Percentiles rank a stretch among this genome's conserved stretches.
Conservation (phyloP, 2,888 invertebrate species). For the Scaptodrosophila latifasciaeformis region DNA sequence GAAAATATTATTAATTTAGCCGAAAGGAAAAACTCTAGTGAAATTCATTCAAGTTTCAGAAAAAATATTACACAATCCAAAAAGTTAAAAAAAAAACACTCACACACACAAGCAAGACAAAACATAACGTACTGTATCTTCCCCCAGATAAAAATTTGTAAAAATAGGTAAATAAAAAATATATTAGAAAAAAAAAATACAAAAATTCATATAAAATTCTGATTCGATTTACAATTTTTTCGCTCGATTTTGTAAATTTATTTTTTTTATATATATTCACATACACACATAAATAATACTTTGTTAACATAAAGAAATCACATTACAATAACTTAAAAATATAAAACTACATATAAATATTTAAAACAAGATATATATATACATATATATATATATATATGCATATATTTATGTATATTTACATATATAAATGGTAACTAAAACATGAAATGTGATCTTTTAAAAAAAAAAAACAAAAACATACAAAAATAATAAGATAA, state of each 20-base stretch:
- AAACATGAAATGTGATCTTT: conserved; percentile 74
- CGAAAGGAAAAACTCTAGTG: conserved; percentile 62
- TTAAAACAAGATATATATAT: conserved; percentile 29
- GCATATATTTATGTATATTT: conserved; percentile 48
- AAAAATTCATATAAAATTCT: conserved; percentile 18
- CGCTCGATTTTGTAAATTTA: conserved; percentile 37
- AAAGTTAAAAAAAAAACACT: conserved; percentile 9
- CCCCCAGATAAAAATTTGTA: conserved; percentile 43
- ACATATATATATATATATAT: conserved; percentile 44
- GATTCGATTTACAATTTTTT: conserved; percentile 35
- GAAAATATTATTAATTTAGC: conserved; percentile 61
- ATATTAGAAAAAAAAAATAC: not conserved
- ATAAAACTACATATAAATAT: conserved; percentile 27
- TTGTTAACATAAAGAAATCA: conserved; percentile 22
- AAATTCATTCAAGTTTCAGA: no score
- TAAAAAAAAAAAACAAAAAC: conserved; percentile 60
- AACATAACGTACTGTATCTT: conserved; percentile 46
- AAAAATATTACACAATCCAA: conserved; percentile 18
- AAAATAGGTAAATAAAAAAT: conserved; percentile 19
- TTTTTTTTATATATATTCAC: conserved; percentile 30
- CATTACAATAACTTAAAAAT: conserved; percentile 16
- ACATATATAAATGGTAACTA: conserved; percentile 68
- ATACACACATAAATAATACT: conserved; percentile 29
- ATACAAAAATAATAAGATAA: conserved; percentile 23
- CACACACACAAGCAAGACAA: conserved; percentile 1